Conservation (phyloP, 1,140 invertebrate genomes). For the Phenacoccus solenopsis region DNA sequence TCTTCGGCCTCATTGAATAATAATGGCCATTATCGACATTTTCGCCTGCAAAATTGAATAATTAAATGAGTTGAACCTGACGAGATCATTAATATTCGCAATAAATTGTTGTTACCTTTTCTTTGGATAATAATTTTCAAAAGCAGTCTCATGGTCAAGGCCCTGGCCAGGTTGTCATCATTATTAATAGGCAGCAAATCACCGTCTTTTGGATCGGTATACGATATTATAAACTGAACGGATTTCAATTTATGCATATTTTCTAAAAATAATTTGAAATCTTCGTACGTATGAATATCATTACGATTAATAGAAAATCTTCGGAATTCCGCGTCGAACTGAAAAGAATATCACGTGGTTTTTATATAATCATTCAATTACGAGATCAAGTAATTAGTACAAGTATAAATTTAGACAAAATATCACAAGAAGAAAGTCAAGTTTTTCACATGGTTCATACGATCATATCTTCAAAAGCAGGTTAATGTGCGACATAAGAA, state of each 20-base stretch:
- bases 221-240: conserved; percentile 82
- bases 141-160: conserved; percentile 68
- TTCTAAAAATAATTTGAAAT: conserved; percentile 73
- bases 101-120: conserved; percentile 54
- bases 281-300: conserved; percentile 63
- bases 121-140: conserved; percentile 82
- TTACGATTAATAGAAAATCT: conserved; percentile 73
- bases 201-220: conserved; percentile 89
- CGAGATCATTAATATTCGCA: background rate
- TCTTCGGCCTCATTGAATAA: conserved; percentile 61
- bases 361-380: too few species aligned
- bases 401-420: too few species aligned
- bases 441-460: too few species aligned
- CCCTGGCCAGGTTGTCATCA: conserved; percentile 85
- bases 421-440: too few species aligned
- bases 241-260: conserved; percentile 70
- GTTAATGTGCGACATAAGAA: too few species aligned
- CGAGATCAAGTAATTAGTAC: too few species aligned
- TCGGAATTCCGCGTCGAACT: conserved; percentile 98
- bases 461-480: too few species aligned
- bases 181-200: conserved; percentile 97
- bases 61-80: background rate
- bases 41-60: conserved; percentile 49
- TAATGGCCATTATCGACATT: conserved; percentile 72
- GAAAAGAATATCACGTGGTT: too few species aligned